Conservation (phyloP, 2,797 vertebrate genomes). For the Peromyscus aztecus region DNA sequence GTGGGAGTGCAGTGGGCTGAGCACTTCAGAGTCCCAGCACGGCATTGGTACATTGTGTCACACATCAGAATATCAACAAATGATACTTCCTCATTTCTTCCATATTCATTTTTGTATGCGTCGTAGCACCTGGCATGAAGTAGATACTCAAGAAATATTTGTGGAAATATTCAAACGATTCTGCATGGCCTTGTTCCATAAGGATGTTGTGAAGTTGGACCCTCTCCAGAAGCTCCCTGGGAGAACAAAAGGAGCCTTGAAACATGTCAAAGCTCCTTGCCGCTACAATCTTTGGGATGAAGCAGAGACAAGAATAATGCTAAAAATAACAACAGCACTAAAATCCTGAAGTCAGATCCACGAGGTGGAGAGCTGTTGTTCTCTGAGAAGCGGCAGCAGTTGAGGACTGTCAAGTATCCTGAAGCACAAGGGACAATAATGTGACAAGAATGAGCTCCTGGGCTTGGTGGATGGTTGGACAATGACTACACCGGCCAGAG, state of each 20-base stretch:
- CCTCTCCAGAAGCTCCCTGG: constrained; percentile 71
- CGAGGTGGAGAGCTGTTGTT: constrained; percentile 67
- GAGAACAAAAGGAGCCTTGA: constrained; percentile 76
- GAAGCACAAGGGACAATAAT: constrained; percentile 43
- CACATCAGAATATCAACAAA: constrained; percentile 27
- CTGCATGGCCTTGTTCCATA: constrained; percentile 63
- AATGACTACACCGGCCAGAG: not conserved
- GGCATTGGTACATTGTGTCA: not conserved
- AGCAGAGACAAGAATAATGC: constrained; percentile 63
- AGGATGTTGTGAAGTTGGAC: constrained; percentile 54
- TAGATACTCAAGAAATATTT: constrained; percentile 69
- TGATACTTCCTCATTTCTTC: constrained; percentile 38
- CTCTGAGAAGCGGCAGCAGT: constrained; percentile 56
- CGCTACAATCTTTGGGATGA: constrained; percentile 67
- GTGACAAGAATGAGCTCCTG: constrained; percentile 39
- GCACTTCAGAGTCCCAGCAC: not conserved
- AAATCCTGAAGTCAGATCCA: constrained; percentile 64
- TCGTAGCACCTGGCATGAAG: constrained; percentile 57
- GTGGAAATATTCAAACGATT: constrained; percentile 58
- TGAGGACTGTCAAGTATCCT: constrained; percentile 59
- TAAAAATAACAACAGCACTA: constrained; percentile 74
- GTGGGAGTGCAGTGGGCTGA: constrained; percentile 22
- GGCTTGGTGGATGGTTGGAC: constrained; percentile 38
- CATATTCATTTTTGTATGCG: constrained; percentile 51
- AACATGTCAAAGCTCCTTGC: constrained; percentile 61